Evolutionary conservation across 1,140 invertebrate species (phyloP), one percentile per base, ranked within the genome.

Genomic region (Halictus rubicundus): DNA sequence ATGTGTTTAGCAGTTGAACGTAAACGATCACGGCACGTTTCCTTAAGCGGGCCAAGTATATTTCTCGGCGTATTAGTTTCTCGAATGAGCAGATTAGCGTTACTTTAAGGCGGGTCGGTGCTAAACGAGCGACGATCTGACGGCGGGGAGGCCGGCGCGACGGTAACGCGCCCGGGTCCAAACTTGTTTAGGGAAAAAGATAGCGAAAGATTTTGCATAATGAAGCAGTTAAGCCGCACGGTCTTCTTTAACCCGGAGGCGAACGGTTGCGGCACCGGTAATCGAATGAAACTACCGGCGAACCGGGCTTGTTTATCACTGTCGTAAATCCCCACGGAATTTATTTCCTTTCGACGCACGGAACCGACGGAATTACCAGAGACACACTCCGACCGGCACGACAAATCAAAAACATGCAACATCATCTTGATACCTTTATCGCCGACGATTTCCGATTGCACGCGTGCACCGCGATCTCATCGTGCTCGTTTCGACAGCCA

Each of bases 181-280:
- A 73, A 84, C 69, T 82, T 76, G 71, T 84, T 85, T 68, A 32
- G 69, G 69, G 73, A 61, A 32, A 46, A 63, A 80, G 80, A 86
- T 86, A 83, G 78, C 68, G 68, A 76, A 80, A 86, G 80, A 70
- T 83, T 86, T 86, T 86, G 84, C 84, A 86, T 86, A 86, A 86
- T 80, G 78, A 86, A 86, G 76, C 84, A 78, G 71, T 86, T 86
- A 73, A 68, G 80, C 42, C 54, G 27, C 59, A 60, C 63, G 66
- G 32, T 39, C 63, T 60, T 37, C 71, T 74, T 68, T 68, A 68
- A 63, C 39, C 63, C 32, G n/a, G 39, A 8, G 61, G 52, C 69
- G 81, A 84, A 77, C 63, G 61, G 61, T 70, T 79, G 59, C 14
- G 49, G 61, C 39, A n/a, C 42, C 23, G 68, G 73, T 78, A 77